Base-by-base conservation (phyloP, 2,888 invertebrate species). In the Teleogryllus oceanicus region DNA sequence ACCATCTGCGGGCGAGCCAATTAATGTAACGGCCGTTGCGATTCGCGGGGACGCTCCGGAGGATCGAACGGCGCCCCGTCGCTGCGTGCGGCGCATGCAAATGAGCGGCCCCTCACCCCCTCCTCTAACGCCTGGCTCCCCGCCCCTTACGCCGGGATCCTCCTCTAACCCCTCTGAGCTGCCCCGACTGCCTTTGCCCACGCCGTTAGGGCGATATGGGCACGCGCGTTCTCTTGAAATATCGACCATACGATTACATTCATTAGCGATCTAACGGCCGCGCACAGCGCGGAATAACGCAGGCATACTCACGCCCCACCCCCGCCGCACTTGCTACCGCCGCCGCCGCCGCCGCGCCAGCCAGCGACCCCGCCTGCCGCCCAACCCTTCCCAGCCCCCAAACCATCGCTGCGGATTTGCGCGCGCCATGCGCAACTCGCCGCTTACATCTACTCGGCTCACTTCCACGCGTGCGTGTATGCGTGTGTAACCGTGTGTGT, bases 141-240 rank as follows among this genome's bases (percentile, higher is more conserved):
- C 37, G 37, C 37, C 37, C 37, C 37, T 8, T 37, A 0, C 37
- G 37, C 37, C 37, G 1, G n/a, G 62, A 62, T n/a, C 62, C 16
- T 62, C 16, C 62, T 62, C 62, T n/a, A n/a, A 18, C 62, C 62
- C 13, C 62, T 62, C 13, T 12, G 62, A 62, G 62, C 62, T 12
- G 62, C 62, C 62, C 62, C 13, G 62, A 62, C 13, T 62, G 13
- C 62, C 62, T 62, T 62, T 62, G 62, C 62, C 62, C 16, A 62
- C 62, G 62, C 62, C 62, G 62, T 62, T 62, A 62, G 62, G 62
- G 62, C 62, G 62, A 62, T 62, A 62, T 62, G 62, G n/a, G 62
- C 62, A 62, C 62, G 62, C 16, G 62, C 62, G 62, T 62, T 62
- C 62, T 10, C 62, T 62, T 62, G 62, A 62, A 62, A 62, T 62